Base-by-base conservation (phyloP, 2,888 invertebrate species). In the Nebria brevicollis region DNA sequence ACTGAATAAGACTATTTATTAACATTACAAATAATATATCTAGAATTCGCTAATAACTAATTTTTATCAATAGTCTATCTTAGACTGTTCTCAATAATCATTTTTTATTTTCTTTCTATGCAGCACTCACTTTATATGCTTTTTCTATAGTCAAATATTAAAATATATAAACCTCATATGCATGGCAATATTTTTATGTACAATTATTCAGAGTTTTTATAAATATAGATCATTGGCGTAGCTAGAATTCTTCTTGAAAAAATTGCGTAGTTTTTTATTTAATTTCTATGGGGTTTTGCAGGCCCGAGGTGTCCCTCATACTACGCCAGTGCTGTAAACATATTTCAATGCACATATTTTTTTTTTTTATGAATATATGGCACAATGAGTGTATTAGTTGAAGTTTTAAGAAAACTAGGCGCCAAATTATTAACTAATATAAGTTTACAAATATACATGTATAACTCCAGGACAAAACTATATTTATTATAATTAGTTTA, bases 281-380 rank as follows among this genome's bases (percentile, higher is more conserved):
- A 34, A 34, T 34, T 34, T 34, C 34, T 34, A 34, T 34, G 34
- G 34, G 34, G 34, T 34, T 34, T 54, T 54, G 4, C 54, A 54
- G 54, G 34, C 34, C 34, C 34, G 34, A 34, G 34, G 34, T 34
- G 8, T 54, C 54, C 4, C 8, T 54, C 54, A 54, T 54, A 54
- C 54, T 54, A 54, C 54, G 54, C 54, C 54, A 54, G 8, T 54
- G 13, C 54, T 13, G 54, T 54, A 54, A 54, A 54, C 54, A 54
- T 54, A 54, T 54, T 54, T 54, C 54, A 54, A 25, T 68, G 68
- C 68, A 77, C 77, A 77, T 73, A 77, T 26, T 65, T 70, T 70
- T 15, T n/a, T n/a, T n/a, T 77, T 15, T 54, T 54, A 72, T 77
- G 77, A 72, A 80, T 54, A 75, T 80, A 80, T 80, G 80, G 80